Evolutionary conservation across 2,888 invertebrate species (phyloP).

Genomic region (Erannis defoliaria): DNA sequence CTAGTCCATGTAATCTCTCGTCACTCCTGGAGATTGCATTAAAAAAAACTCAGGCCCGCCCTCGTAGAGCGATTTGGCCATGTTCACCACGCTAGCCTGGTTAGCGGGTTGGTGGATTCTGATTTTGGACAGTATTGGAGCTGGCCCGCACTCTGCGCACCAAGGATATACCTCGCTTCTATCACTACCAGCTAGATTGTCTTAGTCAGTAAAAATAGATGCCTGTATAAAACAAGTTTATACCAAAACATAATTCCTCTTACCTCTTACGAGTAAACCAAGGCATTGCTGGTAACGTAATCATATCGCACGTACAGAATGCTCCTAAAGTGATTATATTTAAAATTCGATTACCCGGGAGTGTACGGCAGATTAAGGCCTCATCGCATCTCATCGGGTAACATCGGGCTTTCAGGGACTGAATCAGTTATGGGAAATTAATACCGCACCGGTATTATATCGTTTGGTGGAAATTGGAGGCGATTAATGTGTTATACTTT

Average conservation of each 20-base stretch:
- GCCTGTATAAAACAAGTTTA: background rate
- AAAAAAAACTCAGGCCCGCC: no score
- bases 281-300: background rate
- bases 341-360: constrained; percentile 32
- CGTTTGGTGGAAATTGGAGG: constrained; percentile 1
- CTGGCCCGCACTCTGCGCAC: no score
- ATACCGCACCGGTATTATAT: constrained; percentile 15
- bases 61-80: no score
- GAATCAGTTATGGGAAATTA: constrained; percentile 19
- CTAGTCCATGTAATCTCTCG: no score
- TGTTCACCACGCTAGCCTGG: no score
- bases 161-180: no score
- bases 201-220: no score
- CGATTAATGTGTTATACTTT: constrained; percentile 9
- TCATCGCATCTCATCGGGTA: constrained; percentile 4
- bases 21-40: no score
- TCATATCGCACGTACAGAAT: constrained; percentile 24
- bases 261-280: background rate
- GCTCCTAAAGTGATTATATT: constrained; percentile 30
- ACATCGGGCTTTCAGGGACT: constrained; percentile 12
- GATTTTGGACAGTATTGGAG: no score
- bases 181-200: no score
- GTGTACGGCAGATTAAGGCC: constrained; percentile 28
- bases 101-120: no score
- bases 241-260: constrained; percentile 2